Conservation (phyloP, 1,140 invertebrate species). For the Brachionus rubens region DNA sequence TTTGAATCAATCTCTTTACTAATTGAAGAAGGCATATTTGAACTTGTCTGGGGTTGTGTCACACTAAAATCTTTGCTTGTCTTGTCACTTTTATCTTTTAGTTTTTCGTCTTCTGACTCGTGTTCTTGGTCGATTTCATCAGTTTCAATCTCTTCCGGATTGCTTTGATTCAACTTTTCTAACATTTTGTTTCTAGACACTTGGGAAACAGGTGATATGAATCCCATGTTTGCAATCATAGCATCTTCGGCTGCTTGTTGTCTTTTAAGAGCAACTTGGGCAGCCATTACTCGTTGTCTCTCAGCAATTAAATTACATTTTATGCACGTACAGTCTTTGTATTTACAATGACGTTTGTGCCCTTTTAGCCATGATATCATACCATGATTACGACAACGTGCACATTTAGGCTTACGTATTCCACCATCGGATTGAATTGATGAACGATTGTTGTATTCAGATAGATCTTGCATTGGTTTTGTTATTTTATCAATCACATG, state of each 20-base stretch:
- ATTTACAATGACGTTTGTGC: slow-evolving; percentile 84
- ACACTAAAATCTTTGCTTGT: neutral
- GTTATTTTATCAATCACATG: neutral
- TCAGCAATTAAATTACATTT: slow-evolving; percentile 75
- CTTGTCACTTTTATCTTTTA: neutral
- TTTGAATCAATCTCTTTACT: neutral
- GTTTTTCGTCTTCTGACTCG: neutral
- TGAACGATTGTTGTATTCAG: neutral
- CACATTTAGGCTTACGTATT: slow-evolving; percentile 63
- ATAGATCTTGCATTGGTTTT: neutral
- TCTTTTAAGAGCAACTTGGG: slow-evolving; percentile 80
- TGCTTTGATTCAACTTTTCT: slow-evolving; percentile 84
- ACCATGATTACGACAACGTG: slow-evolving; percentile 74
- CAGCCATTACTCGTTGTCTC: slow-evolving; percentile 60
- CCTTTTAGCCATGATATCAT: slow-evolving; percentile 78
- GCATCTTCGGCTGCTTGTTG: slow-evolving; percentile 96
- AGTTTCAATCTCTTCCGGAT: slow-evolving; percentile 65
- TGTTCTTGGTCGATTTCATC: neutral
- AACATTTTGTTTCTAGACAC: slow-evolving; percentile 67
- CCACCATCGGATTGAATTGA: slow-evolving; percentile 47
- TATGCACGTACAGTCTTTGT: slow-evolving; percentile 73
- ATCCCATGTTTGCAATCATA: slow-evolving; percentile 82
- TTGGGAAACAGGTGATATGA: slow-evolving; percentile 62
- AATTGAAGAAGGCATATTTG: no score
- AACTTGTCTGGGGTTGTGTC: neutral